Base-by-base conservation (phyloP, 2,888 invertebrate species). In the Parnassius apollo region DNA sequence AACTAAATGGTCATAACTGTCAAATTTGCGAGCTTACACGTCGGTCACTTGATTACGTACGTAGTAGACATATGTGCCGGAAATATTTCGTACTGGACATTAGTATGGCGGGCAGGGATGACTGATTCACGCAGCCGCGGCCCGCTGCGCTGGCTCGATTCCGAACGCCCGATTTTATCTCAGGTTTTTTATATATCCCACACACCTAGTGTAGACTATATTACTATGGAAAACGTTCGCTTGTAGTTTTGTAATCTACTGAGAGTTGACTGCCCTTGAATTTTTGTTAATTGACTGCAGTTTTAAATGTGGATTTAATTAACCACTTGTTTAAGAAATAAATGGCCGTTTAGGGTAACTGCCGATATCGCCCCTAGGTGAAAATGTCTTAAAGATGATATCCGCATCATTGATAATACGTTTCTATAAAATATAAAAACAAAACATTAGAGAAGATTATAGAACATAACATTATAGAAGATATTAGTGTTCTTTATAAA, bases 1-100 rank as follows among this genome's bases (percentile, higher is more conserved):
- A 62, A 62, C 74, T 80, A 76, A 81, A 80, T 73, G 77, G 70
- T 81, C 79, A 78, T 83, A 78, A 80, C 77, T 75, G 81, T 83
- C 82, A 81, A 83, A 82, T 81, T 82, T 77, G 75, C 77, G 73
- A 74, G 71, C 68, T 70, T 74, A 63, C 79, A 77, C 75, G 78
- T 74, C 68, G 69, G 9, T 49, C 49, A 4, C 9, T 49, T 12
- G 49, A 49, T n/a, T 25, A 57, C 57, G 56, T 49, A 49, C 55
- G 53, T 44, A 57, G 51, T 18, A 18, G 18, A 22, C 42, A 22
- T 12, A 77, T 75, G 77, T 78, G 80, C 83, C 85, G 86, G 86
- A 86, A 87, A 80, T 78, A 73, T 81, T 69, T 42, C 42, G 59
- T 68, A 65, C 66, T 10, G 57, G 62, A 59, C 75, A 85, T 86